Conservation (phyloP, 35 echinoderm and acorn worm species). For the Chiridota heheva region DNA sequence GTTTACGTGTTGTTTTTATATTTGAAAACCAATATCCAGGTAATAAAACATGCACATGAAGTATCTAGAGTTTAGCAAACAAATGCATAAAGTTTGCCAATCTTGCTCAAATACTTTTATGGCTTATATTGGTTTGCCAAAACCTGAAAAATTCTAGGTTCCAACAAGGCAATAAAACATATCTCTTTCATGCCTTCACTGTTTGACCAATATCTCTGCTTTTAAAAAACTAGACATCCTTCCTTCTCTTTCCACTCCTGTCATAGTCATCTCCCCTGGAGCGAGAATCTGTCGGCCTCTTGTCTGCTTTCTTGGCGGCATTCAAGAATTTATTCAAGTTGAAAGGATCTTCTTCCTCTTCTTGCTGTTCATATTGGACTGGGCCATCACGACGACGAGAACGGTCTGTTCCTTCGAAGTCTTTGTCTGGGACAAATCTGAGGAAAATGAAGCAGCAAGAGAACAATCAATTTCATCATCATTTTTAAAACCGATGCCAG, state of each 20-base stretch:
- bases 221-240: too few species aligned
- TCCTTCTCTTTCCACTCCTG: constrained; percentile 78
- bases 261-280: constrained; percentile 75
- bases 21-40: too few species aligned
- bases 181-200: too few species aligned
- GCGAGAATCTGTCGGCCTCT: constrained; percentile 67
- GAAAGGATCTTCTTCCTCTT: constrained; percentile 94
- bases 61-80: too few species aligned
- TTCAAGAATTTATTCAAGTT: constrained; percentile 91
- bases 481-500: neutral
- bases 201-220: too few species aligned
- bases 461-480: neutral
- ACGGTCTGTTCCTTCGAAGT: constrained; percentile 87
- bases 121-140: too few species aligned
- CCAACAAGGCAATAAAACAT: too few species aligned
- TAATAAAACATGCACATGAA: too few species aligned
- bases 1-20: too few species aligned
- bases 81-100: too few species aligned
- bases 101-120: too few species aligned
- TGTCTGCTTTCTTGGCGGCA: constrained; percentile 76
- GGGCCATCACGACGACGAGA: constrained; percentile 79
- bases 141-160: too few species aligned
- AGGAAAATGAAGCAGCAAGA: neutral
- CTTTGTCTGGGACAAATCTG: constrained; percentile 99
- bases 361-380: constrained; percentile 92